Base-by-base conservation (phyloP, 2,113 vertebrate genomes). In the Melanerpes formicivorus region DNA sequence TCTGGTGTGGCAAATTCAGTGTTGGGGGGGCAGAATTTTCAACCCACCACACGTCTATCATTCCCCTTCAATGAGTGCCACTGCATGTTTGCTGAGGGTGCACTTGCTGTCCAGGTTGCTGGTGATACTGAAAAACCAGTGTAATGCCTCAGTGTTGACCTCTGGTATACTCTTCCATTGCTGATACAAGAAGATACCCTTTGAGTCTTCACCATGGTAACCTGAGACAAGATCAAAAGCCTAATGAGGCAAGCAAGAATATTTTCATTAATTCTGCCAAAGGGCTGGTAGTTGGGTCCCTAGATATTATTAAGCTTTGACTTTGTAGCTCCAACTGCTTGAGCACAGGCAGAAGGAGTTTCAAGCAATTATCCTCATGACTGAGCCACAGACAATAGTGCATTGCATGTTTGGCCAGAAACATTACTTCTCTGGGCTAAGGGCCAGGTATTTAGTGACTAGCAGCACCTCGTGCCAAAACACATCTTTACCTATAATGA, bases 391-490 rank as follows among this genome's bases (percentile, higher is more conserved):
- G 76, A 93, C 32, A 93, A 54, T 27, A 79, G 17, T 11, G 3
- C 37, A 12, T 29, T 60, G 90, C 25, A 80, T 3, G 2, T 27
- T 54, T 69, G 73, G 80, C 70, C 77, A 88, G 63, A 86, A 86
- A 86, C 86, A 85, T 86, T 79, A 75, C 58, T 91, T 65, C 62
- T 60, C 77, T 84, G 69, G 90, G 90, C 80, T 66, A 64, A 71
- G 26, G n/a, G 80, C 92, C 90, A 94, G 46, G 60, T 88, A 70
- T 88, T 92, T 79, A 91, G 48, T 52, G 70, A 81, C 70, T 75
- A 59, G 66, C 93, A 48, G 74, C 30, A 73, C 10, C 55, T 62
- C 71, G 58, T 90, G 83, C 92, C 93, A 96, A 91, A 96, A 94
- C 54, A 76, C 59, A 79, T 93, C 90, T 93, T 84, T 75, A 90